Percentiles rank a stretch among this genome's conserved stretches.
phyloP scores from a whole-genome alignment of 2,113 vertebrate genomes.

The Rhadina sibilatrix region DNA sequence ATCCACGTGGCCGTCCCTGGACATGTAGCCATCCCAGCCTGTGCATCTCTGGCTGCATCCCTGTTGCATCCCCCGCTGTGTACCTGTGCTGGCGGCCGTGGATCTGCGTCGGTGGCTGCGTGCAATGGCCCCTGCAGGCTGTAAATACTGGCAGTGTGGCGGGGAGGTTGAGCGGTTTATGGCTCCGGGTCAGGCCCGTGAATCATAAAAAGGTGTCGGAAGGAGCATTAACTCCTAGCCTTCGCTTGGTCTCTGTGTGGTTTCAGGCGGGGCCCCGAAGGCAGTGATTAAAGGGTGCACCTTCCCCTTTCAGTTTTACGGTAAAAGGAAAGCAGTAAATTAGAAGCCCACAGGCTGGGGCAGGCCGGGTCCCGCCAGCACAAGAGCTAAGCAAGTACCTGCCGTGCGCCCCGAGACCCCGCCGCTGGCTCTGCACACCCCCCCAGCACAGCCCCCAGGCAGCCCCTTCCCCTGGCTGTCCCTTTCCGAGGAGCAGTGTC shows the following conservation, averaged over 20 bases:
- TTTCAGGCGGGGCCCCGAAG: constrained; percentile 70
- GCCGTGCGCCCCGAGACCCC: neutral
- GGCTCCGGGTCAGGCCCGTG: constrained; percentile 80
- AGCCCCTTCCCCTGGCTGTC: neutral
- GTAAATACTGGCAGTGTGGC: constrained; percentile 76
- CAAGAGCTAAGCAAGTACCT: constrained; percentile 19
- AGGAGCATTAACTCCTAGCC: constrained; percentile 74
- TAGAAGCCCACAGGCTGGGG: constrained; percentile 61
- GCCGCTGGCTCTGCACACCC: accelerated
- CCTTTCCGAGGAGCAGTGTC: neutral
- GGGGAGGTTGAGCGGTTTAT: constrained; percentile 76
- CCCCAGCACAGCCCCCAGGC: neutral
- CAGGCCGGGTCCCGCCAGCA: constrained; percentile 16
- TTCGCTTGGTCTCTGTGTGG: constrained; percentile 62
- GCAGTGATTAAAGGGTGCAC: constrained; percentile 73
- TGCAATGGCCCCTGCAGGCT: constrained; percentile 64
- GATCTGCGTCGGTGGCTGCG: neutral
- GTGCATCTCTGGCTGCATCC: accelerated
- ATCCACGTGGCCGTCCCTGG: accelerated
- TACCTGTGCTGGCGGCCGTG: neutral
- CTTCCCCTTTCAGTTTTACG: constrained; percentile 74
- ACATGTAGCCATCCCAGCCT: accelerated
- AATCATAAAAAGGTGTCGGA: constrained; percentile 80
- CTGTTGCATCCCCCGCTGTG: neutral
- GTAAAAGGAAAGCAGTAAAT: constrained; percentile 76